Percentiles rank a stretch among this genome's conserved stretches.
phyloP scores from a whole-genome alignment of 2,797 vertebrate species.

The Stomatorhinus walkeri region DNA sequence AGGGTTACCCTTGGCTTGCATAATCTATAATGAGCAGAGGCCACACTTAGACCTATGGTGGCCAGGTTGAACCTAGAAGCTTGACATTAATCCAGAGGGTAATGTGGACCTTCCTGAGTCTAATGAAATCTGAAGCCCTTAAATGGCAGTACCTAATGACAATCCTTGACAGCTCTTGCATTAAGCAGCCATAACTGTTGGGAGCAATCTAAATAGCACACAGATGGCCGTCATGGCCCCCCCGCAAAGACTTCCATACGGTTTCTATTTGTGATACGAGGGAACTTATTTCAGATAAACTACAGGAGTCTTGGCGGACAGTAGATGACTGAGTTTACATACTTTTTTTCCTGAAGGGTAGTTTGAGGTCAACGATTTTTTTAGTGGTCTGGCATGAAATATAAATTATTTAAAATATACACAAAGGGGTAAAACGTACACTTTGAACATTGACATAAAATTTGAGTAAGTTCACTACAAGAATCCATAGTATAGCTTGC shows the following conservation, averaged over 20 bases:
- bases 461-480: background rate
- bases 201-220: conserved; percentile 23
- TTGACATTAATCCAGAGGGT: conserved; percentile 30
- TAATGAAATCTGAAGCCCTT: conserved; percentile 26
- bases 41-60: conserved; percentile 11
- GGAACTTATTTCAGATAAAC: conserved; percentile 17
- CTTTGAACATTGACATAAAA: background rate
- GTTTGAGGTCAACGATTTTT: conserved; percentile 7
- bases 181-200: conserved; percentile 24
- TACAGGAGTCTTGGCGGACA: background rate
- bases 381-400: background rate
- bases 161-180: conserved; percentile 24
- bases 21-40: conserved; percentile 21
- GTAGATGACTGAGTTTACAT: background rate
- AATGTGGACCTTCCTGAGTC: conserved; percentile 24
- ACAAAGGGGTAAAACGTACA: background rate
- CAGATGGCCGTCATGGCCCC: conserved; percentile 20
- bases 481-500: background rate
- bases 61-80: conserved; percentile 14
- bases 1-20: conserved; percentile 1
- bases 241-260: conserved; percentile 2
- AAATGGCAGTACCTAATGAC: conserved; percentile 22
- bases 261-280: conserved; percentile 21
- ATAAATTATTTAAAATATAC: conserved; percentile 2
- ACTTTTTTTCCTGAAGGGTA: background rate